Evolutionary conservation across 2,888 invertebrate genomes (phyloP).

Genomic region (Pristionchus mayeri): DNA sequence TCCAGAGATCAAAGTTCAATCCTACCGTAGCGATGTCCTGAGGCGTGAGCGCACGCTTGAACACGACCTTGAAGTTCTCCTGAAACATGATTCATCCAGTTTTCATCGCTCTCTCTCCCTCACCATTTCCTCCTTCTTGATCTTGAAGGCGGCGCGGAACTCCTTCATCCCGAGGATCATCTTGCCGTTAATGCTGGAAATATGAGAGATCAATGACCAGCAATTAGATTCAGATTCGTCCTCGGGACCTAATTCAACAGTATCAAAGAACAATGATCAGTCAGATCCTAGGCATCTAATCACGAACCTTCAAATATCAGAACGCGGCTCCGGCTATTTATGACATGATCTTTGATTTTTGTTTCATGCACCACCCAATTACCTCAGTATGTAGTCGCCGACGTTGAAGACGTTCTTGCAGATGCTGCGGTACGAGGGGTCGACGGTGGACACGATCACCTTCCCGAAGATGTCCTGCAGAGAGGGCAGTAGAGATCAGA

Average conservation of each 20-base stretch:
- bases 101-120: not conserved
- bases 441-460: conserved; percentile 31
- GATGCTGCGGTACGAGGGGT: not conserved
- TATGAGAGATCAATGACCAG: not conserved
- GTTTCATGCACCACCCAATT: no score
- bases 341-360: not conserved
- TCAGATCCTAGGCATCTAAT: no score
- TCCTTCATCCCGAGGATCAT: conserved; percentile 26
- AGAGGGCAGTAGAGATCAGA: no score
- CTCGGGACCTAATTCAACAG: no score
- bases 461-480: conserved; percentile 22
- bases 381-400: conserved; percentile 26
- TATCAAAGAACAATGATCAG: no score
- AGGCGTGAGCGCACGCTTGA: conserved; percentile 31
- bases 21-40: conserved; percentile 34
- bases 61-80: conserved; percentile 30
- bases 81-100: not conserved
- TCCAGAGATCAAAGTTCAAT: no score
- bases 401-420: conserved; percentile 36
- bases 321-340: no score
- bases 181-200: conserved; percentile 19
- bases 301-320: no score
- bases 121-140: conserved; percentile 16
- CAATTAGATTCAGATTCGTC: not conserved
- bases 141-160: conserved; percentile 16